Evolutionary conservation across 2,113 vertebrate genomes (phyloP), one percentile per base, ranked within the genome.

Genomic region (Oriolus oriolus): DNA sequence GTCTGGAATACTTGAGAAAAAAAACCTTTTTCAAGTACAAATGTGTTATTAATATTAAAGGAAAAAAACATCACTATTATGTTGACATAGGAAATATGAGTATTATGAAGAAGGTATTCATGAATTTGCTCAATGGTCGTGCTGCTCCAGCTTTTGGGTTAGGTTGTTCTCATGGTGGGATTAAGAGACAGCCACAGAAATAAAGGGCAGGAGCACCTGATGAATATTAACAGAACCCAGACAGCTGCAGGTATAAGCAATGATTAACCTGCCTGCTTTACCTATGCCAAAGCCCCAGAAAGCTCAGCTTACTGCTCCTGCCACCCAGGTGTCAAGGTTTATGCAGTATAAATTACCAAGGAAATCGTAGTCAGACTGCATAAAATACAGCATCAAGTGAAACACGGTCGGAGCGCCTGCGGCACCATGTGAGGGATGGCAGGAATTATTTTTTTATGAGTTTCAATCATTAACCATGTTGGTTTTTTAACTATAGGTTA

Each of bases 101-200:
- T 33, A 64, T 92, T 87, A 78, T 75, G 69, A 87, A 64, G 70
- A 63, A 88, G 83, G 70, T 64, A 93, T 96, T 97, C 85, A 94
- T 94, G 90, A 95, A 93, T 97, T 90, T 94, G 76, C 28, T 95
- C 78, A 90, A 86, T 81, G 83, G 83, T 35, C 44, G 57, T 86
- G 78, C 79, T 74, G 71, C 56, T 90, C n/a, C 0, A 0, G 24
- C 16, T 86, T 84, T 83, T 84, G 90, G 79, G 86, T 95, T 86
- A 54, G 35, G 42, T 81, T 91, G 65, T 63, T 90, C 83, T 94
- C 73, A 22, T 69, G 81, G 85, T 81, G 56, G 83, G 90, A 97
- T 94, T 96, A 94, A 90, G 93, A 78, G 68, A 41, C 61, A 71
- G 7, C 30, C 52, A 33, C 26, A 71, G 85, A 94, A 94, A 94